phyloP scores from a whole-genome alignment of 2,888 invertebrate species.

The Euphydryas editha region DNA sequence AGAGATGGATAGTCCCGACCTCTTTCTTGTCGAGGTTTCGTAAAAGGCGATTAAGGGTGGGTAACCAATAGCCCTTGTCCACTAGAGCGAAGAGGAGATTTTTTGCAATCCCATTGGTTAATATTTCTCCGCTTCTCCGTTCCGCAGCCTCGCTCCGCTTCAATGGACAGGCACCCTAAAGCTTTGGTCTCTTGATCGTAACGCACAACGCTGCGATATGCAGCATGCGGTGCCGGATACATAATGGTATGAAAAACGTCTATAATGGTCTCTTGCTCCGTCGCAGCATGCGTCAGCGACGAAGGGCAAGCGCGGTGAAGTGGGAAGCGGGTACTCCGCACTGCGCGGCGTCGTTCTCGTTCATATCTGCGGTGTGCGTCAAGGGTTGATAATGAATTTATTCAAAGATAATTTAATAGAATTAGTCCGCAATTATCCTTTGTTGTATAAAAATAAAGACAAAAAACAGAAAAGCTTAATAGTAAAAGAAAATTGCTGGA shows the following conservation, averaged over 20 bases:
- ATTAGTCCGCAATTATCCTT: not conserved
- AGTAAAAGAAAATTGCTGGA: not conserved
- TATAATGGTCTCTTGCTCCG: not conserved
- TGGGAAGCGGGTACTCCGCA: not conserved
- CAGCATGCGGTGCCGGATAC: not conserved
- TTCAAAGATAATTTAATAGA: not conserved
- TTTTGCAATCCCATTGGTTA: too few species aligned
- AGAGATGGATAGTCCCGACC: too few species aligned
- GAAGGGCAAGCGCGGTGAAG: not conserved
- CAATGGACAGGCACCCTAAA: too few species aligned
- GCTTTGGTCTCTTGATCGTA: not conserved
- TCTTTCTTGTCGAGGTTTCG: too few species aligned
- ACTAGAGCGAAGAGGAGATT: too few species aligned
- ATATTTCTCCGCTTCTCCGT: too few species aligned
- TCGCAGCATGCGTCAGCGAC: not conserved
- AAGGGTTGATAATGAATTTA: not conserved
- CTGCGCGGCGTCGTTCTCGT: conserved; percentile 1
- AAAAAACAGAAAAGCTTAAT: not conserved
- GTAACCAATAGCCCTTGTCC: too few species aligned
- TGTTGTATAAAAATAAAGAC: not conserved
- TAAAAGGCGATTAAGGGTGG: too few species aligned
- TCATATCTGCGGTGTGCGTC: not conserved
- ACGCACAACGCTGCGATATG: not conserved
- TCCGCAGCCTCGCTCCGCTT: too few species aligned
- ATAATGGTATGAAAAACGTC: not conserved